Evolutionary conservation across 2,888 invertebrate genomes (phyloP), one percentile per base, ranked within the genome.

Genomic region (Cheilosia variabilis): DNA sequence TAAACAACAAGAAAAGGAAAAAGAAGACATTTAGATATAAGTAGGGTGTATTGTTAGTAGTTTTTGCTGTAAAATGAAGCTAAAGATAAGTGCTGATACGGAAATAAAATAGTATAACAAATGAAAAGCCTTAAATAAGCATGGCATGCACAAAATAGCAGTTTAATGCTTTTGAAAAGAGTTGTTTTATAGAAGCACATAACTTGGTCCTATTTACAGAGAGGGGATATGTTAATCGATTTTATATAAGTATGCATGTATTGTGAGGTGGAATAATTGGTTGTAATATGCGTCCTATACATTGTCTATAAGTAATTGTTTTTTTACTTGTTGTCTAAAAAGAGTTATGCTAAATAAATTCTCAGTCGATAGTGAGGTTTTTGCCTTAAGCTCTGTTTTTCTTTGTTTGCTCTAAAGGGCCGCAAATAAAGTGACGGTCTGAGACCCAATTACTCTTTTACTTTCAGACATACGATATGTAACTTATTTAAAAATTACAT

Each of bases 11-110:
- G 86, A 86, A 86, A 81, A 58, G 47, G 72, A 65, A 86, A 81
- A 86, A 86, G 86, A 86, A 86, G 76, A 86, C 86, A 86, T 81
- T 84, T 73, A 86, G 66, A 86, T 81, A 76, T 81, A 83, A 76
- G 76, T 83, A 86, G 73, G 72, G 86, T 86, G 86, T 86, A 81
- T 76, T 76, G 84, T 86, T 76, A 76, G 80, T 72, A 53, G 34
- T 66, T 65, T 53, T 41, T 53, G 76, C 77, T 79, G 41, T 72
- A 76, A 81, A 50, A 65, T 68, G 45, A 15, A 58, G 57, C 41
- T 63, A 50, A 31, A 66, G 31, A 86, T 86, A 84, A 57, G 86
- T 86, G 86, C 86, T 66, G 62, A 41, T 77, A 80, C 60, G 45
- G 68, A 24, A 80, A 57, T 53, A 57, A 71, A 58, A 41, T 41